phyloP scores from a whole-genome alignment of 2,888 invertebrate genomes.

The Apantesis nais region DNA sequence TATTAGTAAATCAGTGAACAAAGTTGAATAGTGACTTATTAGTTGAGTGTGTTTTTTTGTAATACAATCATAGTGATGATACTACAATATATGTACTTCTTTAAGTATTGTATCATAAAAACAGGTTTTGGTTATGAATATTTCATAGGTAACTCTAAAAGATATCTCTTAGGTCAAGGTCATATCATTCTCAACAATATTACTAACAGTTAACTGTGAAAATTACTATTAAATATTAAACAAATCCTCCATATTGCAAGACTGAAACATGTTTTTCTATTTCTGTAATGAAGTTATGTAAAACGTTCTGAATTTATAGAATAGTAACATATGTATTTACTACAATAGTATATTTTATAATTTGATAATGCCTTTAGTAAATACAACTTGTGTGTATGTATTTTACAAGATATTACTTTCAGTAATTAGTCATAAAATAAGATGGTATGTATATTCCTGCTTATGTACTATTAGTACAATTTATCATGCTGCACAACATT shows the following conservation, averaged over 20 bases:
- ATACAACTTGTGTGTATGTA: background rate
- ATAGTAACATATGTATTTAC: background rate
- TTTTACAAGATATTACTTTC: no score
- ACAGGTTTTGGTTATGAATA: conserved; percentile 52
- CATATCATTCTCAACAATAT: conserved; percentile 23
- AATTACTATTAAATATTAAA: background rate
- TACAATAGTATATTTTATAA: background rate
- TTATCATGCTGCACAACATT: no score
- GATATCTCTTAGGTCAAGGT: conserved; percentile 65
- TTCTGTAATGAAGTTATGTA: background rate
- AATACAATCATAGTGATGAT: background rate
- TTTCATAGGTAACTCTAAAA: conserved; percentile 43
- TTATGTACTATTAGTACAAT: no score
- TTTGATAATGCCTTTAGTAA: background rate
- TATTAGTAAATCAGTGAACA: background rate
- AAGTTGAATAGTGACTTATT: background rate
- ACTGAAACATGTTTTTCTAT: background rate
- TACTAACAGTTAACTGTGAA: background rate
- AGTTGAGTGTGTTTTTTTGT: background rate
- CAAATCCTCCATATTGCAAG: background rate
- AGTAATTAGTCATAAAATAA: no score
- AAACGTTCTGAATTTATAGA: background rate
- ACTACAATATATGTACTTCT: background rate
- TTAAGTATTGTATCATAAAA: conserved; percentile 32
- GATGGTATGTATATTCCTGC: no score